Evolutionary conservation across 2,797 vertebrate species (phyloP).

Genomic region (Micromesistius poutassou): DNA sequence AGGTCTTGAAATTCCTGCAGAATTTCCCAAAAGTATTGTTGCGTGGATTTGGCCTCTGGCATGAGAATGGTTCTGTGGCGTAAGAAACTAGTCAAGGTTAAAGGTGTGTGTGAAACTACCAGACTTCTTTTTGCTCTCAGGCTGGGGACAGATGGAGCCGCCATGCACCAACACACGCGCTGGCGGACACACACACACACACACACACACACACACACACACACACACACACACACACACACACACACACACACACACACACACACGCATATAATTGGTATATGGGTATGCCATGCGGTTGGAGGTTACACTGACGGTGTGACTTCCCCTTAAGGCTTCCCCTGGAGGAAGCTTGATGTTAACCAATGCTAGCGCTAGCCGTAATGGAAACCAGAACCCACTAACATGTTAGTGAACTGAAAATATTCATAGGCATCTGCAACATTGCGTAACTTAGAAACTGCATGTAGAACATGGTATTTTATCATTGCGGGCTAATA

Average conservation of each 20-base stretch:
- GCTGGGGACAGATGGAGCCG: slow-evolving; percentile 8
- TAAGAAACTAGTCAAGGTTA: neutral
- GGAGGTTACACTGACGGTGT: neutral
- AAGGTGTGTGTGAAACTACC: neutral
- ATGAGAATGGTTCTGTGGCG: neutral
- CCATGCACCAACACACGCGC: neutral
- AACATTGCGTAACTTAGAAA: neutral
- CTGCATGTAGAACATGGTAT: neutral
- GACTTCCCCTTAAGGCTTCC: neutral
- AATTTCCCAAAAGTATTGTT: neutral
- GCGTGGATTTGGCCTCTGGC: neutral
- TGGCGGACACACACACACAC: neutral
- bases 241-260: neutral
- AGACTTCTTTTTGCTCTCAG: slow-evolving; percentile 1
- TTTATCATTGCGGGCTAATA: neutral
- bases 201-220: slow-evolving; percentile 3
- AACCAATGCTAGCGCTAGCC: neutral
- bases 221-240: slow-evolving; percentile 10
- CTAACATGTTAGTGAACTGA: neutral
- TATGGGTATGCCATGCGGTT: neutral
- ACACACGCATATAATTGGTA: neutral
- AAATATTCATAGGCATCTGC: neutral
- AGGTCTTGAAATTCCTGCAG: neutral
- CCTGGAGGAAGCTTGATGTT: neutral
- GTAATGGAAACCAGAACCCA: neutral